Evolutionary conservation across 2,888 invertebrate species (phyloP).

Genomic region (Diloba caeruleocephala): DNA sequence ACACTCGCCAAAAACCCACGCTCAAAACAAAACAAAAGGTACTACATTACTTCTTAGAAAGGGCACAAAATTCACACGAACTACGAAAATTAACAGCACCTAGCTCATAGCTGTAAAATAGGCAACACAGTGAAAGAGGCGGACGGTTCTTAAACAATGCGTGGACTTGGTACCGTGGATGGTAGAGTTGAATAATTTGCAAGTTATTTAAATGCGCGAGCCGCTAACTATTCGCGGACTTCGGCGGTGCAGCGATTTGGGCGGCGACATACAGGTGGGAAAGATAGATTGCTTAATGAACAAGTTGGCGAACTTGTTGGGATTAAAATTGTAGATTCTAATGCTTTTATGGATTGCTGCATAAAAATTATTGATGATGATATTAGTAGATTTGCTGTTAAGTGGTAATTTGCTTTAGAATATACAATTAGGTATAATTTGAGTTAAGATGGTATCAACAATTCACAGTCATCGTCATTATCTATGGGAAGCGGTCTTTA

Average conservation of each 20-base stretch:
- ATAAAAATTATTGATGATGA: too few species aligned
- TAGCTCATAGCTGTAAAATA: slow-evolving; percentile 41
- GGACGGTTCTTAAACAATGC: slow-evolving; percentile 60
- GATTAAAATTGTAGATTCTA: too few species aligned
- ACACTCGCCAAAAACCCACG: too few species aligned
- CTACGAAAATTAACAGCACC: neutral
- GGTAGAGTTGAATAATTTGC: slow-evolving; percentile 62
- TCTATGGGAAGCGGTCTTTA: too few species aligned
- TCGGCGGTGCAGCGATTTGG: slow-evolving; percentile 58
- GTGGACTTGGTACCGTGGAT: slow-evolving; percentile 23
- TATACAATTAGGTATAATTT: too few species aligned
- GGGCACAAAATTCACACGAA: slow-evolving; percentile 12
- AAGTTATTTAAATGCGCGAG: slow-evolving; percentile 69
- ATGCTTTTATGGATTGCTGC: too few species aligned
- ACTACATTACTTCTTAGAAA: neutral
- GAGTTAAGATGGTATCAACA: too few species aligned
- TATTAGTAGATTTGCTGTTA: too few species aligned
- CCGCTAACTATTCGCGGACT: slow-evolving; percentile 63
- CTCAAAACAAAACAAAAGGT: neutral
- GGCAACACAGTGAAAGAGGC: slow-evolving; percentile 45
- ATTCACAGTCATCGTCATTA: too few species aligned
- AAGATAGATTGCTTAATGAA: neutral
- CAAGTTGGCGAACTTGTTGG: neutral
- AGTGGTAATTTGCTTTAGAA: too few species aligned
- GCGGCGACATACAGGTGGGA: slow-evolving; percentile 28